These are phyloP conservation scores for Euphydryas editha DNA, from an alignment of 2,888 invertebrate genomes.

Conservation along the genomic window DNA sequence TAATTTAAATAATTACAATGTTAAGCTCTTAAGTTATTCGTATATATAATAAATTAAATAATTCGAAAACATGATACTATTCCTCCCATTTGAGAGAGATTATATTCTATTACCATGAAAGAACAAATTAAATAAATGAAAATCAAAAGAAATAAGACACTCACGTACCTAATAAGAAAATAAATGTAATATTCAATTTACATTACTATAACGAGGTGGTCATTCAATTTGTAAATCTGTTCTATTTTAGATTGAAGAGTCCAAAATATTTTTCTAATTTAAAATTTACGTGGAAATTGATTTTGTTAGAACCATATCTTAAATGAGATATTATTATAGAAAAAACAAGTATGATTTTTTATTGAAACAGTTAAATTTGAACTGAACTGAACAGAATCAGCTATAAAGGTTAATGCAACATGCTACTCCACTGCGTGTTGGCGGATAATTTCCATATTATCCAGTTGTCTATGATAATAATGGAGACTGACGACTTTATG, in stretches of 20 bases:
- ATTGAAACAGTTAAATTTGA: too few relatives aligned
- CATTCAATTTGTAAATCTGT: conserved; percentile 16
- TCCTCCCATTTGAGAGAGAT: conserved; percentile 9
- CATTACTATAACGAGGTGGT: conserved; percentile 4
- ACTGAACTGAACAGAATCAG: too few relatives aligned
- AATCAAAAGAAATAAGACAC: conserved; percentile 23
- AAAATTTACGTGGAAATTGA: background rate
- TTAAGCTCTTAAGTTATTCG: too few relatives aligned
- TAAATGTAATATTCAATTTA: conserved; percentile 13
- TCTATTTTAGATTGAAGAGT: conserved; percentile 3
- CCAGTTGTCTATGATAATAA: too few relatives aligned
- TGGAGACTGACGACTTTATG: too few relatives aligned
- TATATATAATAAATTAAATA: background rate
- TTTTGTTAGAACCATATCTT: background rate
- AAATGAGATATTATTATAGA: too few relatives aligned
- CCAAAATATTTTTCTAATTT: background rate
- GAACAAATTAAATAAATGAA: conserved; percentile 14
- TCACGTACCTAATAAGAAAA: conserved; percentile 10
- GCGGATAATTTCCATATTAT: too few relatives aligned
- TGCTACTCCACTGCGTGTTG: too few relatives aligned
- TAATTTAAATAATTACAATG: too few relatives aligned
- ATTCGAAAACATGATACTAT: conserved; percentile 15
- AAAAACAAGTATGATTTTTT: too few relatives aligned
- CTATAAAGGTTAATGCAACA: too few relatives aligned
- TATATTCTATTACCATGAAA: conserved; percentile 23